A percentile compares a stretch with the other conserved stretches of the same genome.
Conservation (phyloP, 2,888 invertebrate genomes). For the Torymus texanus region DNA sequence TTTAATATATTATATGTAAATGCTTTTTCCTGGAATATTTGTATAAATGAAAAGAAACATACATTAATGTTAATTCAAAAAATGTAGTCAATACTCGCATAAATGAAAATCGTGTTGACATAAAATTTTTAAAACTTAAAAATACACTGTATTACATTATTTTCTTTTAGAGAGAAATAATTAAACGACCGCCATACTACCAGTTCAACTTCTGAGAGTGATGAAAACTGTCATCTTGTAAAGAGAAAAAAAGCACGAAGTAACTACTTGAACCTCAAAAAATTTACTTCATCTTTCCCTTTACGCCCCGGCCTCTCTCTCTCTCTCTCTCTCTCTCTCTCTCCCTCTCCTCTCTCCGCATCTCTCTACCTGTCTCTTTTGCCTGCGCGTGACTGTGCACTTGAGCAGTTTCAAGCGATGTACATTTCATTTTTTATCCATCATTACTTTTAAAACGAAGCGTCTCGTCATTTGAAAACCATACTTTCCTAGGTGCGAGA, state of each 20-base stretch:
- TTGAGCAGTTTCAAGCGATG: neutral
- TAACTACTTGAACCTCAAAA: conserved; percentile 20
- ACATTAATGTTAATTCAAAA: no score
- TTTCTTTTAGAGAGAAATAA: no score
- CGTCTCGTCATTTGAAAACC: conserved; percentile 19
- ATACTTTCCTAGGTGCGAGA: neutral
- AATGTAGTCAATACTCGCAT: no score
- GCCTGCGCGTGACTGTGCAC: neutral
- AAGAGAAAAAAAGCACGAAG: conserved; percentile 9
- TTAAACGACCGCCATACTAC: no score
- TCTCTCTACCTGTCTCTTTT: neutral
- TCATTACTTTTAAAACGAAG: neutral
- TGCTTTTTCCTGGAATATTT: no score
- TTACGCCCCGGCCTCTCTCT: conserved; percentile 12
- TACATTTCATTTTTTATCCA: neutral
- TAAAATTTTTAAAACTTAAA: no score
- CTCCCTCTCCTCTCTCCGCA: conserved; percentile 4
- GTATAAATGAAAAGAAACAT: no score
- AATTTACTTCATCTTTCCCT: conserved; percentile 43
- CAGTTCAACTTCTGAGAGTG: no score
- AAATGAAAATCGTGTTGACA: no score
- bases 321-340: conserved; percentile 1
- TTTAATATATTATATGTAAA: no score
- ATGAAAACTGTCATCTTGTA: no score
- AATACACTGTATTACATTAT: no score